Evolutionary conservation across 2,113 vertebrate genomes (phyloP).

Genomic region (Anoura caudifer): DNA sequence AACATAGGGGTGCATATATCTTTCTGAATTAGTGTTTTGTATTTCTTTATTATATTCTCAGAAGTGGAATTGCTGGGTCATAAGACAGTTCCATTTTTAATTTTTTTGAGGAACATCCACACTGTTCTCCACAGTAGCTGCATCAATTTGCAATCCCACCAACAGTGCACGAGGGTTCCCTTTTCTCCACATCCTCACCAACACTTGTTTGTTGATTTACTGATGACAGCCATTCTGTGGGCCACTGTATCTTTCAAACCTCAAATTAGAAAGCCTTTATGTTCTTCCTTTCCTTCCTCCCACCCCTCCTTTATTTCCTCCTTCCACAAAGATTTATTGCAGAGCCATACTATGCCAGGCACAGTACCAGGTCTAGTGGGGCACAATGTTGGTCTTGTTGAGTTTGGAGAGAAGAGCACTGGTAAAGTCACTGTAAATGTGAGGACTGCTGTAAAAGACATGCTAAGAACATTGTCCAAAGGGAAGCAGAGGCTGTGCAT

Average conservation of each 20-base stretch:
- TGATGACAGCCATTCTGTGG: background rate
- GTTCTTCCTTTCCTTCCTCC: background rate
- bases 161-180: background rate
- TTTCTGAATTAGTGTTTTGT: background rate
- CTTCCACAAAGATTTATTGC: background rate
- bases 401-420: background rate
- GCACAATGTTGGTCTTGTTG: background rate
- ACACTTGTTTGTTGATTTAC: background rate
- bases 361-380: background rate
- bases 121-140: background rate
- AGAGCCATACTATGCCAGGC: background rate
- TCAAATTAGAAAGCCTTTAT: constrained; percentile 16
- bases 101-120: background rate
- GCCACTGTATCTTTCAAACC: background rate
- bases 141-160: background rate
- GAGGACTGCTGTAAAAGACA: background rate
- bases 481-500: background rate
- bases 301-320: background rate
- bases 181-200: background rate
- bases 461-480: background rate
- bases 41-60: background rate
- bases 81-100: background rate
- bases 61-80: background rate
- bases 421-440: background rate
- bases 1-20: background rate